These are phyloP conservation scores for Planiliza haematocheilus DNA, from an alignment of 2,113 vertebrate genomes.

Conservation along the genomic window DNA sequence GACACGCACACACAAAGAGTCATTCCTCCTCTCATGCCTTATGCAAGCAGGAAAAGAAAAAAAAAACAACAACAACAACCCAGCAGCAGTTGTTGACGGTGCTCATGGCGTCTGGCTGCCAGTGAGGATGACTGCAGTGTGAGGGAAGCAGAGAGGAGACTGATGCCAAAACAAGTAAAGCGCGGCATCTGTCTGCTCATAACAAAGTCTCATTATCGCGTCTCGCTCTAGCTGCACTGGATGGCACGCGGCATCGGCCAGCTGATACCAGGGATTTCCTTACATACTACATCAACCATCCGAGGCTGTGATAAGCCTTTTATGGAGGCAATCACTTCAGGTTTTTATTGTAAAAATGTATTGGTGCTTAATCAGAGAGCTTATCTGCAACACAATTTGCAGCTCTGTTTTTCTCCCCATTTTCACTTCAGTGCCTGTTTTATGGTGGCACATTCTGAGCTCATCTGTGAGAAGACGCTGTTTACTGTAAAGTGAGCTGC, in stretches of 20 bases:
- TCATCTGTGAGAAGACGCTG: constrained; percentile 1
- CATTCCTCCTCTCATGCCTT: constrained; percentile 47
- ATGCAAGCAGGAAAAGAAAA: constrained; percentile 58
- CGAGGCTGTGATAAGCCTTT: background rate
- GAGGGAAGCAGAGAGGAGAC: constrained; percentile 39
- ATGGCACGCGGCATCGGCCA: background rate
- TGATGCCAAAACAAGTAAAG: constrained; percentile 60
- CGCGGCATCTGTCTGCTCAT: constrained; percentile 48
- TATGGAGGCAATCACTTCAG: background rate
- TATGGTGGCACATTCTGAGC: constrained; percentile 3
- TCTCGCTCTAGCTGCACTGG: constrained; percentile 6
- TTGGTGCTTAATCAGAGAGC: background rate
- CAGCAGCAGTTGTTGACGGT: constrained; percentile 62
- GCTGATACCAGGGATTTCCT: constrained; percentile 1
- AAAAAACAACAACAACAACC: background rate
- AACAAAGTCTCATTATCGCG: constrained; percentile 51
- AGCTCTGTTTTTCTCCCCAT: background rate
- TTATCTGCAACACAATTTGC: no score
- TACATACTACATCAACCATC: background rate
- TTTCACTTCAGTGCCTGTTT: background rate
- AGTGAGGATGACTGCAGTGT: constrained; percentile 37
- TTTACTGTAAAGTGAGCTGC: constrained; percentile 18
- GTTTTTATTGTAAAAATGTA: background rate
- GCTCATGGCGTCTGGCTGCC: constrained; percentile 54
- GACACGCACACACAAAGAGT: constrained; percentile 21